Conservation (phyloP, 2,113 vertebrate genomes). For the Sardina pilchardus region DNA sequence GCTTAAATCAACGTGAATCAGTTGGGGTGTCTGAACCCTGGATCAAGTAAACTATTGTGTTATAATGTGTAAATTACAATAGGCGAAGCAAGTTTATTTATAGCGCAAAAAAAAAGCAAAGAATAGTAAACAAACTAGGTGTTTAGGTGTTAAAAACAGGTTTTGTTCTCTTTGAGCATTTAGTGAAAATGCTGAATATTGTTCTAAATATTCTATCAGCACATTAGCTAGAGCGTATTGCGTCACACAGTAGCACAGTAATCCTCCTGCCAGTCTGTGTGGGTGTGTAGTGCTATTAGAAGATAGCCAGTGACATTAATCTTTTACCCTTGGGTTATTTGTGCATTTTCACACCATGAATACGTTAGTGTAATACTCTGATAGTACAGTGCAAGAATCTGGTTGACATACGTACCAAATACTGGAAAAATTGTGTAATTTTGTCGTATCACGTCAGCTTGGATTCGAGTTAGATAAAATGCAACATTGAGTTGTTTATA, state of each 20-base stretch:
- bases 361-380: background rate
- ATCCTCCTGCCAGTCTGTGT: background rate
- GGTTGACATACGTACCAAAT: background rate
- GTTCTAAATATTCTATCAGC: too few relatives aligned
- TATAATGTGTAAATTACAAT: background rate
- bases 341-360: background rate
- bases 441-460: background rate
- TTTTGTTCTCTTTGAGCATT: too few relatives aligned
- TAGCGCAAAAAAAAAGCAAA: too few relatives aligned
- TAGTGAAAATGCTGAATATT: too few relatives aligned
- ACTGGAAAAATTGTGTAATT: background rate
- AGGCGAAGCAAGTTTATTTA: too few relatives aligned
- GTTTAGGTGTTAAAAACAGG: too few relatives aligned
- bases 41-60: background rate
- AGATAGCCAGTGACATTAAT: background rate
- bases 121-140: too few relatives aligned
- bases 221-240: too few relatives aligned
- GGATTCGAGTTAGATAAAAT: background rate
- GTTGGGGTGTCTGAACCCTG: background rate
- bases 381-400: background rate
- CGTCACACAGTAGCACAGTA: too few relatives aligned
- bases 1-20: too few relatives aligned
- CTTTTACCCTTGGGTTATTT: background rate
- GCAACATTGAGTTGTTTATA: background rate
- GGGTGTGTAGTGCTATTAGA: background rate